Conservation (phyloP, 2,888 invertebrate species). For the Harpagoxenus sublaevis region DNA sequence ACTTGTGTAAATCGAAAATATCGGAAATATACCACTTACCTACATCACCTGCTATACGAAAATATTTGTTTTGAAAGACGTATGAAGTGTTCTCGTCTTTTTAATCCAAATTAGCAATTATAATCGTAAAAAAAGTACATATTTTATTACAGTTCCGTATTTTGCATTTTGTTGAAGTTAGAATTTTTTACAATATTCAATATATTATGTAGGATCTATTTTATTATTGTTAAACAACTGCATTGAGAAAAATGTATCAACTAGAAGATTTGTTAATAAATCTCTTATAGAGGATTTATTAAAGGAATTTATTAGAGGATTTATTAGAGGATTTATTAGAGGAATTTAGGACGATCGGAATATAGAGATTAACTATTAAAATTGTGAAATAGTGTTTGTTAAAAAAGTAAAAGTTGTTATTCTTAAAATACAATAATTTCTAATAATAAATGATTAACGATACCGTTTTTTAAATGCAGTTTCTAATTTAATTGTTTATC, state of each 20-base stretch:
- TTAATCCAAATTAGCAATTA: neutral
- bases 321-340: too few species aligned
- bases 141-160: neutral
- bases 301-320: too few species aligned
- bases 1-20: conserved; percentile 4
- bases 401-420: neutral
- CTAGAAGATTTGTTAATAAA: neutral
- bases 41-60: neutral
- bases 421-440: neutral
- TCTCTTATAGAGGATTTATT: neutral
- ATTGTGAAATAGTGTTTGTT: neutral
- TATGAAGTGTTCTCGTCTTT: neutral
- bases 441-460: conserved; percentile 8
- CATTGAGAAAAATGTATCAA: neutral
- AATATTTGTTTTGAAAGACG: neutral
- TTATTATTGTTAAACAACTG: conserved; percentile 2
- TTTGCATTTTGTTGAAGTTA: neutral
- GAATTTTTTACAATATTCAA: neutral
- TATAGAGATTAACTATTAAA: neutral
- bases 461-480: neutral
- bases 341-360: neutral
- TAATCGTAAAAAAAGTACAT: neutral
- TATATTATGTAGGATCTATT: neutral
- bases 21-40: too few species aligned
- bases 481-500: neutral